phyloP scores from a whole-genome alignment of 2,113 vertebrate genomes.

The Leuciscus idus region DNA sequence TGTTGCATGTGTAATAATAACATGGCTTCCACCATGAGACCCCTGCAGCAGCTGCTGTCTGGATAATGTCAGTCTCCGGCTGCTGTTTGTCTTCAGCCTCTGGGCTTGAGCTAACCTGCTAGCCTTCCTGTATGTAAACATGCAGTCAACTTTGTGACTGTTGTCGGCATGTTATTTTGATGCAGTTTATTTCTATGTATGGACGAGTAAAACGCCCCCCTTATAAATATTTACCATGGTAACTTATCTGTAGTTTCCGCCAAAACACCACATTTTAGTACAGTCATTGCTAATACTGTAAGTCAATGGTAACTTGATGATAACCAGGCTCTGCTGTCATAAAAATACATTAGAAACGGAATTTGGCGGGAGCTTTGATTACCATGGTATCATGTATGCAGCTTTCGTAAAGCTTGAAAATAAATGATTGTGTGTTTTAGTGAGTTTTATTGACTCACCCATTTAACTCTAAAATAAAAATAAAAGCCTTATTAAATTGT shows the following conservation, averaged over 20 bases:
- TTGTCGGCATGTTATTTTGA: not conserved
- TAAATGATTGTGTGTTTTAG: not conserved
- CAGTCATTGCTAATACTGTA: not conserved
- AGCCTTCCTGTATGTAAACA: not conserved
- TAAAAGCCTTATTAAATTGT: not conserved
- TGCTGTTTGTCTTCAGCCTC: not conserved
- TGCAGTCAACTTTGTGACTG: not conserved
- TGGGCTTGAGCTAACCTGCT: not conserved
- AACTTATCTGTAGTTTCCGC: not conserved
- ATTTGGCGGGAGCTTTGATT: not conserved
- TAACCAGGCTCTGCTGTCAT: not conserved
- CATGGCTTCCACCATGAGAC: conserved; percentile 33
- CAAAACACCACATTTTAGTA: not conserved
- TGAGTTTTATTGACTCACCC: not conserved
- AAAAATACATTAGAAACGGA: not conserved
- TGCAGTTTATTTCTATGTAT: not conserved
- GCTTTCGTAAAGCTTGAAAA: not conserved
- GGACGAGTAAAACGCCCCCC: conserved; percentile 11
- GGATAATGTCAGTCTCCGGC: conserved; percentile 3
- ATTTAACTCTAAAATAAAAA: not conserved
- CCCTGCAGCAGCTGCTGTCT: conserved; percentile 25
- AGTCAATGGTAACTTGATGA: not conserved
- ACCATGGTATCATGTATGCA: not conserved
- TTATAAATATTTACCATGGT: not conserved
- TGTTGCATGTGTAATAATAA: conserved; percentile 34